phyloP scores from a whole-genome alignment of 1,140 invertebrate genomes.

The Philopotamus ludificatus region DNA sequence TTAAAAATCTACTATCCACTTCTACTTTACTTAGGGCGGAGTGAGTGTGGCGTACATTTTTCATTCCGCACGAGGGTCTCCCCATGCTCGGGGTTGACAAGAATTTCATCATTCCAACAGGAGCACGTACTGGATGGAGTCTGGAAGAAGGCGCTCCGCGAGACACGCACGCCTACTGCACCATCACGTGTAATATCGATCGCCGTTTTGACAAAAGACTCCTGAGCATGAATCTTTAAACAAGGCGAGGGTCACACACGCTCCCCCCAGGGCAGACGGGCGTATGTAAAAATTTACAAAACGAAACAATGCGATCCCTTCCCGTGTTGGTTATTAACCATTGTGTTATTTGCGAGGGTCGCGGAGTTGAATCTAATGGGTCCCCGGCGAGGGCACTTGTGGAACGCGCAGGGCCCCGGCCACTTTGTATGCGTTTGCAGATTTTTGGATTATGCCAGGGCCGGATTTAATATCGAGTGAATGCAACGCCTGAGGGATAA shows the following conservation, averaged over 20 bases:
- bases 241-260: background rate
- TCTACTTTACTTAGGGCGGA: no score
- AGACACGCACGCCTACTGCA: background rate
- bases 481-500: slow-evolving; percentile 21
- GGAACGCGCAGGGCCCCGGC: background rate
- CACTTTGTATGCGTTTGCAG: slow-evolving; percentile 11
- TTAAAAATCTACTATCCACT: no score
- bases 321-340: slow-evolving; percentile 38
- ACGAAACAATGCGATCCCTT: slow-evolving; percentile 18
- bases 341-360: slow-evolving; percentile 28
- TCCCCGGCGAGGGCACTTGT: slow-evolving; percentile 1
- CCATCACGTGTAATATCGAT: slow-evolving; percentile 27
- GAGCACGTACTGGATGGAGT: no score
- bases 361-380: slow-evolving; percentile 19
- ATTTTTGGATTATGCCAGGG: slow-evolving; percentile 27
- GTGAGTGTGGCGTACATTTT: slow-evolving; percentile 9
- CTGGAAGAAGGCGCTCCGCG: background rate
- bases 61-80: slow-evolving; percentile 4
- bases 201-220: slow-evolving; percentile 19
- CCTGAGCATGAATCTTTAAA: slow-evolving; percentile 22
- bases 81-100: slow-evolving; percentile 9
- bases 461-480: slow-evolving; percentile 22
- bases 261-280: background rate
- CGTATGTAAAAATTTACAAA: slow-evolving; percentile 24
- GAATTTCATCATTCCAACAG: background rate